A percentile compares a stretch with the other conserved stretches of the same genome.
These are phyloP conservation scores for Sitta carolinensis DNA, from an alignment of 2,797 vertebrate species.

Conservation along the genomic window DNA sequence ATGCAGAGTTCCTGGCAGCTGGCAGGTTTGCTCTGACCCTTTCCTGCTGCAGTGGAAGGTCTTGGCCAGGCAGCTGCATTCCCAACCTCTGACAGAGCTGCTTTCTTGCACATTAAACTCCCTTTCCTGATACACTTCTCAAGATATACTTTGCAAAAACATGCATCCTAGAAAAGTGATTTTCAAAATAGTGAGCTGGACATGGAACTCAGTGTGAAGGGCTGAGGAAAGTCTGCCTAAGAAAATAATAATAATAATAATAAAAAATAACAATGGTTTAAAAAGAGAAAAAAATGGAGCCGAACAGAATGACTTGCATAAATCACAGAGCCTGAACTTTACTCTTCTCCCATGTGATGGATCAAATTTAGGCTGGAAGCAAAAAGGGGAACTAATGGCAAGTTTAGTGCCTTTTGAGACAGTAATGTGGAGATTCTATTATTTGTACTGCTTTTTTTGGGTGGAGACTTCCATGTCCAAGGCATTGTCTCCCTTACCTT, in stretches of 20 bases:
- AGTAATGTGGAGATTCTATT: background rate
- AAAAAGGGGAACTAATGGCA: background rate
- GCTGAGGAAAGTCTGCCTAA: background rate
- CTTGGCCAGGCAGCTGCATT: constrained; percentile 56
- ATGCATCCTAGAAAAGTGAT: background rate
- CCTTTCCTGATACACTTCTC: background rate
- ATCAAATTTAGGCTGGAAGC: background rate
- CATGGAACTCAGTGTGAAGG: background rate
- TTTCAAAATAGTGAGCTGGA: background rate
- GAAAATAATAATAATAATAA: background rate
- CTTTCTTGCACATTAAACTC: background rate
- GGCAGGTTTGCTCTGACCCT: constrained; percentile 9
- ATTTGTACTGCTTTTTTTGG: background rate
- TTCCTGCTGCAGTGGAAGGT: constrained; percentile 26
- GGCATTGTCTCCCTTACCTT: background rate
- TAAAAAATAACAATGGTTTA: background rate
- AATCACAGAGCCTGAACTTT: background rate
- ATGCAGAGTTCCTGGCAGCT: background rate
- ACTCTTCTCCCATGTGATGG: background rate
- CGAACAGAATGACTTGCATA: background rate
- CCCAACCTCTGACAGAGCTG: constrained; percentile 49
- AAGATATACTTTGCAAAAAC: background rate
- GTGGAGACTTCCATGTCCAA: background rate
- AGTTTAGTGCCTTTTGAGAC: background rate
- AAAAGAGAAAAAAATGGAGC: background rate